Base-by-base conservation (phyloP, 2,113 vertebrate species). In the Platysteira castanea region DNA sequence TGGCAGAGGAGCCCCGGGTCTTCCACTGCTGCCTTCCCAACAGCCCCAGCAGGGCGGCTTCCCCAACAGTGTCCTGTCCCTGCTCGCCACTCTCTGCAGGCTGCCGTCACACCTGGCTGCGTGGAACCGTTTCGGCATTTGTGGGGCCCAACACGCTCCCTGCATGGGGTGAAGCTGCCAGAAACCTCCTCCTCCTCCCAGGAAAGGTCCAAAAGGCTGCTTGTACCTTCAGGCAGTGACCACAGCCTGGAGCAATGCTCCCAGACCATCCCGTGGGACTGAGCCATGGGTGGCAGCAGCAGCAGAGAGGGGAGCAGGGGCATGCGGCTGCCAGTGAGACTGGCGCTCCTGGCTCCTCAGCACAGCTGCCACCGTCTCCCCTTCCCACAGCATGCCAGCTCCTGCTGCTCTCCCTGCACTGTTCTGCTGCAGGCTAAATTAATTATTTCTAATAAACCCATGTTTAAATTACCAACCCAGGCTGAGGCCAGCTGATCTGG, bases 31-130 rank as follows among this genome's bases (percentile, higher is more conserved):
- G 44, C 59, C 41, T 9, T 12, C 33, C 35, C 0, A 1, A 0
- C n/a, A 15, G 31, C 4, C 2, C 31, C 42, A 19, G 50, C 37
- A 47, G 37, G 10, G 28, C 0, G 0, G 37, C 35, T n/a, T 35
- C 53, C 37, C 57, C 17, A 22, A 3, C 5, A 0, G 53, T 1
- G 5, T 13, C n/a, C 41, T 2, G 27, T 14, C 33, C 22, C 69
- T 31, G 46, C 75, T 70, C 1, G 0, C 24, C 75, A 11, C 79
- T 31, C 1, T 1, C 79, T 39, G 65, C 39, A 22, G 49, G 53
- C 63, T 64, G 46, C 6, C 3, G 16, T 11, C 2, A 2, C 5
- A 5, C n/a, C 57, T 4, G 30, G 28, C 53, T 7, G 5, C 7
- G 2, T 30, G 22, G 41, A 65, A 39, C 18, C 3, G 4, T 16